phyloP scores from a whole-genome alignment of 2,888 invertebrate genomes.

The Loripinus fragilis region DNA sequence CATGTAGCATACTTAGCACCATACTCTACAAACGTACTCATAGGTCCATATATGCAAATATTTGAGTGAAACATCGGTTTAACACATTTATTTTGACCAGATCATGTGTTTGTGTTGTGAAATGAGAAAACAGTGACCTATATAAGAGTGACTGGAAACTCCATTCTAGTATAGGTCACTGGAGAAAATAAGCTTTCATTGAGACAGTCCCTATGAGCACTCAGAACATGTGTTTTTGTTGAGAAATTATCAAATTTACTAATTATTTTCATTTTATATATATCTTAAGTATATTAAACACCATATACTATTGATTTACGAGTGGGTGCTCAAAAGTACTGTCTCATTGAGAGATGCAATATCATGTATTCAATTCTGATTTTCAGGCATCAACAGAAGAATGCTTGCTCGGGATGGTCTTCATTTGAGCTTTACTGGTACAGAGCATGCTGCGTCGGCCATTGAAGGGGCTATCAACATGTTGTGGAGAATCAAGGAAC shows the following conservation, averaged over 20 bases:
- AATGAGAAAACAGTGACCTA: too few species aligned
- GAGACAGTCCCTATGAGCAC: too few species aligned
- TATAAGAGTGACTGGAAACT: too few species aligned
- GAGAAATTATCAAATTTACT: neutral
- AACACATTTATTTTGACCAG: too few species aligned
- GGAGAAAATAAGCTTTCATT: too few species aligned
- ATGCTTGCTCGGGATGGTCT: neutral
- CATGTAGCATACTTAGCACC: too few species aligned
- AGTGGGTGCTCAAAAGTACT: neutral
- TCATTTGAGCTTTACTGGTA: neutral
- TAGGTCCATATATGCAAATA: too few species aligned
- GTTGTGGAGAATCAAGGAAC: neutral
- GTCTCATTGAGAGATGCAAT: neutral
- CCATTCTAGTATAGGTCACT: too few species aligned
- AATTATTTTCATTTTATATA: neutral
- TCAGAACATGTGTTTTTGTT: too few species aligned
- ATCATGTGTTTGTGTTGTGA: too few species aligned
- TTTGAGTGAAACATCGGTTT: too few species aligned
- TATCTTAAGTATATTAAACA: neutral
- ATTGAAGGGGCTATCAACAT: neutral
- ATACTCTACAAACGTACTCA: too few species aligned
- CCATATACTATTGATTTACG: neutral
- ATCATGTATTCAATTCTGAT: neutral
- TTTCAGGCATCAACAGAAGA: neutral
- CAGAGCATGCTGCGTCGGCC: neutral